Percentiles rank a stretch among this genome's conserved stretches.
Conservation (phyloP, 2,888 invertebrate species). For the Poecilobothrus nobilitatus region DNA sequence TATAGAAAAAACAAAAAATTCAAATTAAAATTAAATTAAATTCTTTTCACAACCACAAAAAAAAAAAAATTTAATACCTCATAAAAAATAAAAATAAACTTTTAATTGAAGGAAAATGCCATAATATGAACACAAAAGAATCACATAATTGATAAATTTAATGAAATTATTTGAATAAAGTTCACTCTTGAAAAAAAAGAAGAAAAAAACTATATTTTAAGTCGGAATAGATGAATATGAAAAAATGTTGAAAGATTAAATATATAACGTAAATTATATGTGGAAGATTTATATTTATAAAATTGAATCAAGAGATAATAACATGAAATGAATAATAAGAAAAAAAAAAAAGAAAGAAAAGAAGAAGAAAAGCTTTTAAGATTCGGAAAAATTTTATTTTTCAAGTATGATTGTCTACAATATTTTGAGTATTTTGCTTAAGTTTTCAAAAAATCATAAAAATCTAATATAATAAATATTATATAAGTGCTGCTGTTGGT, state of each 20-base stretch:
- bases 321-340: not conserved
- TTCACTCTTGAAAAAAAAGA: not conserved
- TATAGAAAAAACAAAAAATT: no score
- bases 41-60: not conserved
- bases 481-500: no score
- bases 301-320: not conserved
- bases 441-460: no score
- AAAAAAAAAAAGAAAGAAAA: not conserved
- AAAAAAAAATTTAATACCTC: not conserved
- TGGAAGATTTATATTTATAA: not conserved
- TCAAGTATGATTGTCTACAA: no score
- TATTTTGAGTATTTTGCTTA: no score
- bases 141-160: not conserved
- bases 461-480: no score
- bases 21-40: not conserved
- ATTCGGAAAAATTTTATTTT: no score
- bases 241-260: not conserved
- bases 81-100: not conserved
- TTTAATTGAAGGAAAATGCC: not conserved
- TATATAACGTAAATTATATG: not conserved
- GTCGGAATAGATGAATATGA: not conserved
- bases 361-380: not conserved
- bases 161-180: not conserved
- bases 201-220: not conserved
- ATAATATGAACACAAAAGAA: not conserved